These are phyloP conservation scores for Propithecus perrieri DNA, from an alignment of 2,797 vertebrate genomes.

Conservation along the genomic window DNA sequence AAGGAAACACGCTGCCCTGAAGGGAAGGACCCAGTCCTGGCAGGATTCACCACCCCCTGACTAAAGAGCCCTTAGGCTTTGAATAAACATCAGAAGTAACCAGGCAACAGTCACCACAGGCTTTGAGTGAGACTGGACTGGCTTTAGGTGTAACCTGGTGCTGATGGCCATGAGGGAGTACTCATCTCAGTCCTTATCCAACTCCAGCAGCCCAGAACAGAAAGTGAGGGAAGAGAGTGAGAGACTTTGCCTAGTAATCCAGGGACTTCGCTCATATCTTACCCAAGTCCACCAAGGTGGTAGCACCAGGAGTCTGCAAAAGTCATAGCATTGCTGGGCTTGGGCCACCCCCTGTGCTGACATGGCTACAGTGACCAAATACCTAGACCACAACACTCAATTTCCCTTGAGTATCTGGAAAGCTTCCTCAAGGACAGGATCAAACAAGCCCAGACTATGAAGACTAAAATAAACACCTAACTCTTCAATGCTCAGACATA, in stretches of 20 bases:
- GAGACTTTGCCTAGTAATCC: neutral
- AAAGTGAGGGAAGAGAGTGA: neutral
- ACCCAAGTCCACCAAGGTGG: neutral
- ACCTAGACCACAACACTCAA: neutral
- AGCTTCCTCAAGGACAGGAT: neutral
- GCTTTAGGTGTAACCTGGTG: neutral
- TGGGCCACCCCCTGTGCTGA: neutral
- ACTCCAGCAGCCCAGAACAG: neutral
- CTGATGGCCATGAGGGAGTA: neutral
- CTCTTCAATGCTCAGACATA: neutral
- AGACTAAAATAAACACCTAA: neutral
- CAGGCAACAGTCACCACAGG: neutral
- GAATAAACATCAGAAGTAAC: neutral
- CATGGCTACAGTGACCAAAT: neutral
- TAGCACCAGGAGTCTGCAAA: neutral
- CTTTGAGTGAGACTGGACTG: neutral
- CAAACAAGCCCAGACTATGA: neutral
- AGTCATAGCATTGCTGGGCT: neutral
- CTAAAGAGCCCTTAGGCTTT: neutral
- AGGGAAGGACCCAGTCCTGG: neutral
- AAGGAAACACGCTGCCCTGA: neutral
- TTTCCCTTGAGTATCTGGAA: neutral
- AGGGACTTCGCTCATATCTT: neutral
- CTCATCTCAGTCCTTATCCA: neutral
- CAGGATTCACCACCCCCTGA: neutral